Conservation (phyloP, 2,888 invertebrate genomes). For the Aspidapion aeneum region DNA sequence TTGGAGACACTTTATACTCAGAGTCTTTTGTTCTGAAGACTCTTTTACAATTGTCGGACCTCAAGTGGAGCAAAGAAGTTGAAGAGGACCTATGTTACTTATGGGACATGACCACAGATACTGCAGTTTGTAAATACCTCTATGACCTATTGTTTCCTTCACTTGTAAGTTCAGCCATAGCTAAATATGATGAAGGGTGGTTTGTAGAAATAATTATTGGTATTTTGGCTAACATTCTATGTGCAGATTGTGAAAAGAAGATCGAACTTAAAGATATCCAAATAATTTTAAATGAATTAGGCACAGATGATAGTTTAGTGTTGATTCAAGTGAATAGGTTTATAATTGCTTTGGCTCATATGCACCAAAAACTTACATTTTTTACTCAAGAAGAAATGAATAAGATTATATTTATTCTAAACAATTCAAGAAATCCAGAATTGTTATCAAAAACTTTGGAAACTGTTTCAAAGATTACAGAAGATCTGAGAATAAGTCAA, state of each 20-base stretch:
- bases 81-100: conserved; percentile 73
- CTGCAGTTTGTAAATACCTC: conserved; percentile 69
- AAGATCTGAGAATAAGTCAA: conserved; percentile 30
- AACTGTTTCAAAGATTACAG: conserved; percentile 46
- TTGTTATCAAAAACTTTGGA: conserved; percentile 58
- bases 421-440: conserved; percentile 66
- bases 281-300: conserved; percentile 54
- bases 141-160: conserved; percentile 64
- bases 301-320: conserved; percentile 66
- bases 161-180: conserved; percentile 57
- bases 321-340: conserved; percentile 71
- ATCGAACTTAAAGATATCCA: conserved; percentile 55
- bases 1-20: conserved; percentile 78
- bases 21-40: conserved; percentile 69
- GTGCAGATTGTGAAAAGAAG: conserved; percentile 55
- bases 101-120: conserved; percentile 84
- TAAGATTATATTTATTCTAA: conserved; percentile 66
- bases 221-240: conserved; percentile 78
- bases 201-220: conserved; percentile 79
- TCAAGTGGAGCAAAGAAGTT: conserved; percentile 57
- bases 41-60: conserved; percentile 59
- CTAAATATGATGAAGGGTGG: conserved; percentile 55
- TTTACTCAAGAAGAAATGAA: conserved; percentile 51
- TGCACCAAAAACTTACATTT: conserved; percentile 51
- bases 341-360: conserved; percentile 50